Evolutionary conservation across 2,113 vertebrate genomes (phyloP).

Genomic region (Podarcis cretensis): DNA sequence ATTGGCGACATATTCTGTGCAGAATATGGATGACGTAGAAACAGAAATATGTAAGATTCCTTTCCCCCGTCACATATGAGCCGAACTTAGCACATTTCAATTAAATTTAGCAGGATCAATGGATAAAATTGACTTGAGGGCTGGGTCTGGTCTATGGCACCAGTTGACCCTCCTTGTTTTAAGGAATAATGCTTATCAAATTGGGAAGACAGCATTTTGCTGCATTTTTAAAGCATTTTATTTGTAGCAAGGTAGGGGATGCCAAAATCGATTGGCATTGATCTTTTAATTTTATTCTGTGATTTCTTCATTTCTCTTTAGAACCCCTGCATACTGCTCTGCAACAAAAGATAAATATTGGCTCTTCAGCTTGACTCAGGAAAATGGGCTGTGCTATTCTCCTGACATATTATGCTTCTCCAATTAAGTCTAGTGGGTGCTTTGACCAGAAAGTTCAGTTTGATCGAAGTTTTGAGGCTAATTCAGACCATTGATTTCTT

Average conservation of each 20-base stretch:
- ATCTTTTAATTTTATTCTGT: constrained; percentile 9
- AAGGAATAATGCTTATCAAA: background rate
- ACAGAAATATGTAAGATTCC: background rate
- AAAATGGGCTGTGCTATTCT: constrained; percentile 31
- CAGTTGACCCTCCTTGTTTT: background rate
- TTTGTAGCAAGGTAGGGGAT: background rate
- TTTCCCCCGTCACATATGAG: background rate
- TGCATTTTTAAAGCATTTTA: background rate
- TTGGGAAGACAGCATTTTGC: background rate
- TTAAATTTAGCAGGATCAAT: background rate
- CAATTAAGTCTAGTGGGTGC: constrained; percentile 44
- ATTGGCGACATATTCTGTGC: background rate
- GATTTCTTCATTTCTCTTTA: constrained; percentile 33
- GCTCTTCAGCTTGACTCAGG: background rate
- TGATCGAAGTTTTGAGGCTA: constrained; percentile 25
- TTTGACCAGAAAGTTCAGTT: constrained; percentile 47
- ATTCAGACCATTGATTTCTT: constrained; percentile 51
- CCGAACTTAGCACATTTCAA: background rate
- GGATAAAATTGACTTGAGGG: background rate
- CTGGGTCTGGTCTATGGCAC: too few relatives aligned
- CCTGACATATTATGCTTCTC: constrained; percentile 42
- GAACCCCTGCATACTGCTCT: constrained; percentile 22
- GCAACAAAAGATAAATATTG: constrained; percentile 21
- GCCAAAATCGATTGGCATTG: background rate
- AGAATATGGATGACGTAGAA: background rate